Evolutionary conservation across 1,140 invertebrate genomes (phyloP).

Genomic region (Agrilus planipennis): DNA sequence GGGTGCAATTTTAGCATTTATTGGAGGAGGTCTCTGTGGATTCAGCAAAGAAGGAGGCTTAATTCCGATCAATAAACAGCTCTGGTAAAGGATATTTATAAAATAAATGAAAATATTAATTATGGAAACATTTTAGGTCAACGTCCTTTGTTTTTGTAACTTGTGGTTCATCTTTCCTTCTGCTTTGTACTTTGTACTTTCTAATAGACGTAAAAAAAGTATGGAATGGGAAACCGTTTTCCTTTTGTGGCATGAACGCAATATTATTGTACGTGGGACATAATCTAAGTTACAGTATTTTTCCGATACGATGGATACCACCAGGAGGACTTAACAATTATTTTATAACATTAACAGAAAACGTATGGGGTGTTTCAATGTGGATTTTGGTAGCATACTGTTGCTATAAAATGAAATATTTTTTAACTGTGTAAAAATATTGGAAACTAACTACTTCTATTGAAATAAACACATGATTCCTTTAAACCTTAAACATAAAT

Average conservation of each 20-base stretch:
- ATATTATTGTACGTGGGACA: conserved; percentile 81
- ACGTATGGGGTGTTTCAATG: conserved; percentile 59
- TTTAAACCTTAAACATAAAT: no score
- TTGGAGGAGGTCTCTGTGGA: conserved; percentile 55
- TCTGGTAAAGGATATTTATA: conserved; percentile 43
- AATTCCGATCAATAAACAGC: conserved; percentile 78
- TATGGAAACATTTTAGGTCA: conserved; percentile 38
- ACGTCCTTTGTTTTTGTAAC: conserved; percentile 77
- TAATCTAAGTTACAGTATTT: conserved; percentile 56
- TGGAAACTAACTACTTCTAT: no score
- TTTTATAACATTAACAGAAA: conserved; percentile 50
- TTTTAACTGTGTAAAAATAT: conserved; percentile 48
- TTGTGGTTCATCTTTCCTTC: conserved; percentile 55
- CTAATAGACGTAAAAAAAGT: conserved; percentile 63
- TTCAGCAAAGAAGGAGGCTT: conserved; percentile 58
- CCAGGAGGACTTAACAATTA: conserved; percentile 56
- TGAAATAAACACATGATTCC: no score
- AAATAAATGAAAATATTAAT: neutral
- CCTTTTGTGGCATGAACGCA: conserved; percentile 76
- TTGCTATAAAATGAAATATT: conserved; percentile 52
- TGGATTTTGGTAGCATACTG: conserved; percentile 63
- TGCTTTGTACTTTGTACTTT: conserved; percentile 64
- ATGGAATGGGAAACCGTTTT: conserved; percentile 77
- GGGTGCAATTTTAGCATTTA: conserved; percentile 43
- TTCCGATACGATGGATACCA: conserved; percentile 63